These are phyloP conservation scores for Stenodema calcarata DNA, from an alignment of 2,888 invertebrate species.

Conservation along the genomic window DNA sequence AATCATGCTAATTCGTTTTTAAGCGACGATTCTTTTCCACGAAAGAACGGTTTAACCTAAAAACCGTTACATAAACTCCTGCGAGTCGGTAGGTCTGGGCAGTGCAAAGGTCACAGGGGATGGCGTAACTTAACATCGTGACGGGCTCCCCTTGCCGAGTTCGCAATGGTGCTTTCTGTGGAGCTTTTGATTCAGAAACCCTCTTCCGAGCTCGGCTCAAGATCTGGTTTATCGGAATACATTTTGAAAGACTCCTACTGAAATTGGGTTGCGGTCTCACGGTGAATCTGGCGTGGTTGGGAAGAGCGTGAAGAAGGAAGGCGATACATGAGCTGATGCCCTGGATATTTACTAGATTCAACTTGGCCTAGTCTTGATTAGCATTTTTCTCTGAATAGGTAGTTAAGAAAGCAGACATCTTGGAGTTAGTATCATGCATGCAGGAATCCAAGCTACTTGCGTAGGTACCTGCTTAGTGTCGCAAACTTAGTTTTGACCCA, in stretches of 20 bases:
- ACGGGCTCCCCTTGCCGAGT: neutral
- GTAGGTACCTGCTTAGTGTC: too few species aligned
- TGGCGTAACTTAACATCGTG: slow-evolving; percentile 19
- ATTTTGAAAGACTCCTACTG: neutral
- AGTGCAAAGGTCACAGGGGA: slow-evolving; percentile 27
- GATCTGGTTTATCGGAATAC: neutral
- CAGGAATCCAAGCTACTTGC: too few species aligned
- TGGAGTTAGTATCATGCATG: too few species aligned
- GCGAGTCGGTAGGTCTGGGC: neutral
- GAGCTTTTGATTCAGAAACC: slow-evolving; percentile 24
- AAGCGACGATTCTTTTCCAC: slow-evolving; percentile 24
- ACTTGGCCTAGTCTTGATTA: too few species aligned
- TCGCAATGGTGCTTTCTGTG: neutral
- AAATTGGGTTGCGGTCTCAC: neutral
- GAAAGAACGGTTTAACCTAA: slow-evolving; percentile 37
- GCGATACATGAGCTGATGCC: neutral
- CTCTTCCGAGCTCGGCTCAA: neutral
- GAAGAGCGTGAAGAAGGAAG: neutral
- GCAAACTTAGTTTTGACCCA: too few species aligned
- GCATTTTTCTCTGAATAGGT: too few species aligned
- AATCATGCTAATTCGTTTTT: slow-evolving; percentile 36
- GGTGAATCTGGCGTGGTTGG: neutral
- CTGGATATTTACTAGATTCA: neutral
- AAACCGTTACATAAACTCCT: slow-evolving; percentile 28
- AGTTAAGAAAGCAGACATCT: too few species aligned